Evolutionary conservation across 64 coral and sea anemone species (phyloP).

Genomic region (Stylophora pistillata): DNA sequence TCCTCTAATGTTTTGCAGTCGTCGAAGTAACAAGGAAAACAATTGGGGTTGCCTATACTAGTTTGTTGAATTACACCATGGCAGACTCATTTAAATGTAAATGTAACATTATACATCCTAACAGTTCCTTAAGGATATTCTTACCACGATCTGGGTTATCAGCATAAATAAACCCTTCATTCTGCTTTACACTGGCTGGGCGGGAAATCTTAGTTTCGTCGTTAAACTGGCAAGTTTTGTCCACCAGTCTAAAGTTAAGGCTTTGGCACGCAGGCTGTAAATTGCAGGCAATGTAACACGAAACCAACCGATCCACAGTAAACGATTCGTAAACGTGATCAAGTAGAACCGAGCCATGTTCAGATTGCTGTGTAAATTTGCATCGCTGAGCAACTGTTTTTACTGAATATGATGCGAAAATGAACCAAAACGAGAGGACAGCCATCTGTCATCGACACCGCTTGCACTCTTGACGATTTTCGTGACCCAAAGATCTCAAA

Average conservation of each 20-base stretch:
- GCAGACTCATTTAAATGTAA: no score
- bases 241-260: neutral
- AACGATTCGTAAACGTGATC: neutral
- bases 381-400: neutral
- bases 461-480: no score
- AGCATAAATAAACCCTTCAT: neutral
- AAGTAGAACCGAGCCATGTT: neutral
- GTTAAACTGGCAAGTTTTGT: conserved; percentile 22
- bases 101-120: no score
- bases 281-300: neutral
- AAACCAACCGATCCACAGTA: neutral
- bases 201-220: neutral
- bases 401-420: neutral
- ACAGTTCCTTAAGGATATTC: neutral
- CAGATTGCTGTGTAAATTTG: neutral
- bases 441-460: no score
- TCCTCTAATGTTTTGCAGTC: no score
- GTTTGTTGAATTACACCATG: no score
- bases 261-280: neutral
- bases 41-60: no score
- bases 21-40: no score
- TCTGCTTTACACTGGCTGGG: neutral
- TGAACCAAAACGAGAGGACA: neutral
- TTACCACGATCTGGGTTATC: neutral
- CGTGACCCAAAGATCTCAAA: no score